Evolutionary conservation across 2,888 invertebrate species (phyloP).

Genomic region (Eupithecia tripunctaria): DNA sequence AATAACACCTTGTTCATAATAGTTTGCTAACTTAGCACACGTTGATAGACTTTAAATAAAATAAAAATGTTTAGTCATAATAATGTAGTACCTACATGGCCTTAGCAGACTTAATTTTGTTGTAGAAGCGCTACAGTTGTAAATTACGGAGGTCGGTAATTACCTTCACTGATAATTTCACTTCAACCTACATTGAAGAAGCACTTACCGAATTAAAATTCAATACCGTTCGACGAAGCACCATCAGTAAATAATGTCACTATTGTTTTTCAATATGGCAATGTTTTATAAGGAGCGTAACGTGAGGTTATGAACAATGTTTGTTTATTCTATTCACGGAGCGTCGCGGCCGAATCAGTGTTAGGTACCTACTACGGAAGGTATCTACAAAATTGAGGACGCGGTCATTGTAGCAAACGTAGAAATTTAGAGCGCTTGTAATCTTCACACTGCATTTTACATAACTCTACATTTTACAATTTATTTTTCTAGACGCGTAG

Average conservation of each 20-base stretch:
- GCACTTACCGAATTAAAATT: slow-evolving; percentile 27
- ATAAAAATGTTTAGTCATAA: background rate
- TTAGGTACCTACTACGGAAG: background rate
- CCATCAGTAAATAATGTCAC: slow-evolving; percentile 33
- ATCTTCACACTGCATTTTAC: background rate
- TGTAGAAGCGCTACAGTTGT: background rate
- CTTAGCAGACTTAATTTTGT: background rate
- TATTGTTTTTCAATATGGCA: slow-evolving; percentile 41
- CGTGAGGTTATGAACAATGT: slow-evolving; percentile 39
- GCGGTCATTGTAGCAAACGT: slow-evolving; percentile 3
- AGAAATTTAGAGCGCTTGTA: background rate
- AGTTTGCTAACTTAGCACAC: too few relatives aligned
- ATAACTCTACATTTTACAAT: background rate
- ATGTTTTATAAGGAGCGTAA: slow-evolving; percentile 35
- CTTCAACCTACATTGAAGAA: slow-evolving; percentile 23
- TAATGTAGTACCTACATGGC: background rate
- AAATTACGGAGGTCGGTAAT: background rate
- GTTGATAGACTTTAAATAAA: background rate
- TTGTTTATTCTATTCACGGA: slow-evolving; percentile 31
- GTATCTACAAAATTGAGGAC: slow-evolving; percentile 16
- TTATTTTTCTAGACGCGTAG: slow-evolving; percentile 3
- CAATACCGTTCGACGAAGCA: slow-evolving; percentile 28
- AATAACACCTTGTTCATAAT: too few relatives aligned
- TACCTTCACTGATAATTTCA: background rate
- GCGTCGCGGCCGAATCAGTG: slow-evolving; percentile 5